A percentile compares a stretch with the other conserved stretches of the same genome.
These are phyloP conservation scores for Therioaphis trifolii DNA, from an alignment of 2,888 invertebrate species.

Conservation along the genomic window DNA sequence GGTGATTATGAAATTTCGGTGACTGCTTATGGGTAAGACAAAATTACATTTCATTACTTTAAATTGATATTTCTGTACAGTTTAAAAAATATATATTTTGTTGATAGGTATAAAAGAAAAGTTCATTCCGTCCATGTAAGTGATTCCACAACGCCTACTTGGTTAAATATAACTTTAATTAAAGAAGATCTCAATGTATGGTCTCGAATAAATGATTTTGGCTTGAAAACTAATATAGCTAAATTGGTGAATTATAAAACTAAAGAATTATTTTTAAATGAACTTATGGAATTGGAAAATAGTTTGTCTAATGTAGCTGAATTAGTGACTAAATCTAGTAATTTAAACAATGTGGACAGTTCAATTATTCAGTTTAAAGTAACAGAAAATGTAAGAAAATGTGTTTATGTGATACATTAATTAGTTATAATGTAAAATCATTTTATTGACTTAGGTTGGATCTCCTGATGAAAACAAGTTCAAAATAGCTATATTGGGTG, in stretches of 20 bases:
- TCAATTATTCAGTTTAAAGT: conserved; percentile 76
- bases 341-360: conserved; percentile 75
- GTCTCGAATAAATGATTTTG: conserved; percentile 84
- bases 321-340: conserved; percentile 70
- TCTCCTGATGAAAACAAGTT: conserved; percentile 84
- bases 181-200: conserved; percentile 85
- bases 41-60: not conserved
- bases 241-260: conserved; percentile 73
- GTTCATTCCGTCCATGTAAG: conserved; percentile 76
- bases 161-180: conserved; percentile 79
- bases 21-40: conserved; percentile 75
- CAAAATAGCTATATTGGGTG: conserved; percentile 85
- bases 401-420: not conserved
- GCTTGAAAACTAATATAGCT: conserved; percentile 66
- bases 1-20: conserved; percentile 86
- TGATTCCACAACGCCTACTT: conserved; percentile 63
- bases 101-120: conserved; percentile 74
- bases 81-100: conserved; percentile 24
- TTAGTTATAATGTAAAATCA: conserved; percentile 11
- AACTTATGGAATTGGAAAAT: conserved; percentile 78
- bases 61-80: not conserved
- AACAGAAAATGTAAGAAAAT: conserved; percentile 75
- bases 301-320: conserved; percentile 77
- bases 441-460: conserved; percentile 74
- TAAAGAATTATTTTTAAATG: conserved; percentile 75